phyloP scores from a whole-genome alignment of 2,888 invertebrate species.

The Hofmannophila pseudospretella region DNA sequence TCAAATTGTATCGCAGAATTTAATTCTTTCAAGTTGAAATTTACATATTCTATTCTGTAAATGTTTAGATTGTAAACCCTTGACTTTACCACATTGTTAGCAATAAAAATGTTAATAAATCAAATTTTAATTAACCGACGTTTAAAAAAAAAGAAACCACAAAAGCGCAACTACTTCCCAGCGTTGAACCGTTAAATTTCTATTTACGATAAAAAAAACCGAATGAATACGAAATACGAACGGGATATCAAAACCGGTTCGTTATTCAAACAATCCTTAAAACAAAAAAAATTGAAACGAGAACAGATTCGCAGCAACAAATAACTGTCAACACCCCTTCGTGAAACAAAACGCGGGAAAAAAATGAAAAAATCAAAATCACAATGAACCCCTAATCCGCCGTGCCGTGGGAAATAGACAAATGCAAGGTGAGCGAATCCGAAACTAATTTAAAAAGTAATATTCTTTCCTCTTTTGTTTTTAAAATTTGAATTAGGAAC shows the following conservation, averaged over 20 bases:
- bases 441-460: constrained; percentile 77
- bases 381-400: constrained; percentile 66
- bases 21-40: too few relatives aligned
- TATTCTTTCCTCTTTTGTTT: constrained; percentile 63
- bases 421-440: constrained; percentile 73
- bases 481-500: constrained; percentile 37
- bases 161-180: constrained; percentile 55
- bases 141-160: constrained; percentile 60
- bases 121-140: constrained; percentile 72
- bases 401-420: constrained; percentile 70
- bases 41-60: too few relatives aligned
- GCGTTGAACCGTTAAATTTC: constrained; percentile 72
- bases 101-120: constrained; percentile 63
- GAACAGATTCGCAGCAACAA: constrained; percentile 70
- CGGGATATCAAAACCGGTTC: constrained; percentile 68
- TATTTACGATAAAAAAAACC: constrained; percentile 53
- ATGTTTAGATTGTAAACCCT: constrained; percentile 31
- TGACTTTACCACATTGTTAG: constrained; percentile 29
- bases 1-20: too few relatives aligned
- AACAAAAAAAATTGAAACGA: constrained; percentile 54
- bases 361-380: constrained; percentile 68
- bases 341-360: constrained; percentile 66
- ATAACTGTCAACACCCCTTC: constrained; percentile 78
- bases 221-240: constrained; percentile 61
- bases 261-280: constrained; percentile 59